Evolutionary conservation across 2,888 invertebrate genomes (phyloP), one percentile per base, ranked within the genome.

Genomic region (Euplagia quadripunctaria): DNA sequence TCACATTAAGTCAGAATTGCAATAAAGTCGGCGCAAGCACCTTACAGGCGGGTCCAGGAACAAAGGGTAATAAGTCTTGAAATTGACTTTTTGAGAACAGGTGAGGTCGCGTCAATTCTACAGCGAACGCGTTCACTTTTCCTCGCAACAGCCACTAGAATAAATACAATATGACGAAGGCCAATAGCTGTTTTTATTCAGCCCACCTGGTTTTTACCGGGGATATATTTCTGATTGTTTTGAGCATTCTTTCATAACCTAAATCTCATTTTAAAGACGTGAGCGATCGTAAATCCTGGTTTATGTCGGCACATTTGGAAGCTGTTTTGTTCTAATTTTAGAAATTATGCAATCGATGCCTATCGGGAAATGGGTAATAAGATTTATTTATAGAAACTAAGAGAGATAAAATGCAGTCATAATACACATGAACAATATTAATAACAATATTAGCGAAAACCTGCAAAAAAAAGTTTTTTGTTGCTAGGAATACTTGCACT

Each of bases 11-110:
- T 88, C 87, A 86, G 89, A 87, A 86, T 83, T 83, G 90, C 87
- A 88, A 92, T 91, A 93, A 93, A 90, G 86, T 80, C 84, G 80
- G 77, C 79, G 85, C 84, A 86, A 86, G 88, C 84, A 86, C 87
- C 86, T 89, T 83, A 82, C 90, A 78, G 90, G 91, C 89, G 90
- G 91, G 88, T 81, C 87, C 77, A 79, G 84, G 87, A 94, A 94
- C 94, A 95, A 95, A 94, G 91, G 92, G 94, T 88, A 92, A 93
- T 94, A 91, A 89, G 86, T 93, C 91, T 90, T 89, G 85, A 86
- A 93, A 93, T 92, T 90, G 92, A 88, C 90, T 91, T 93, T 92
- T 91, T 87, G 88, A 89, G 84, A 93, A 91, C 94, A 94, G 91
- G 92, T 94, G 93, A 92, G 91, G 89, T 90, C 91, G 89, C 88